Conservation (phyloP, 2,888 invertebrate genomes). For the Petrophora chlorosata region DNA sequence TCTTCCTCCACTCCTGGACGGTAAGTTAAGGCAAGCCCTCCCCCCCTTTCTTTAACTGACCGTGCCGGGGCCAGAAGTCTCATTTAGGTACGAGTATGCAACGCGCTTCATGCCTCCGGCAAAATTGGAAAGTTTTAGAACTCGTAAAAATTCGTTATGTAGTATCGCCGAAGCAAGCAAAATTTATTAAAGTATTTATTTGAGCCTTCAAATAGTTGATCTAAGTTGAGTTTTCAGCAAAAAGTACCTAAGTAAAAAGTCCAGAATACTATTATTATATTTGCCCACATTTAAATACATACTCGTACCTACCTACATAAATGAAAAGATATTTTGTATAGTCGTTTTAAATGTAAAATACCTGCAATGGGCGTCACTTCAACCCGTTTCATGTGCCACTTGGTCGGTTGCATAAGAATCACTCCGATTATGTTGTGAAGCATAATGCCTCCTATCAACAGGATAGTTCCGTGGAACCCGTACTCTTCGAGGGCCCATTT, state of each 20-base stretch:
- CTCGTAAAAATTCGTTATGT: background rate
- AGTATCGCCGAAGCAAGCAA: background rate
- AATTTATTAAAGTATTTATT: too few relatives aligned
- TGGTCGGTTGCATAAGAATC: constrained; percentile 86
- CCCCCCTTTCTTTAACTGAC: too few relatives aligned
- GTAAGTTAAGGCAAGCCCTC: too few relatives aligned
- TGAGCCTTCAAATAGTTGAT: too few relatives aligned
- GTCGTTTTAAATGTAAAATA: constrained; percentile 31
- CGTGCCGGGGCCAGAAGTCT: too few relatives aligned
- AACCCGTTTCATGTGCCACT: constrained; percentile 83
- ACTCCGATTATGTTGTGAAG: constrained; percentile 86
- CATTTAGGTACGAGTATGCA: too few relatives aligned
- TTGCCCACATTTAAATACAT: background rate
- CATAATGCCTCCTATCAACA: constrained; percentile 85
- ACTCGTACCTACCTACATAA: background rate
- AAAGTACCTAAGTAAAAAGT: background rate
- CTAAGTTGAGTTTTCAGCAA: too few relatives aligned
- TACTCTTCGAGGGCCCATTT: constrained; percentile 82
- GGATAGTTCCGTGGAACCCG: constrained; percentile 86
- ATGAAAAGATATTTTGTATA: background rate
- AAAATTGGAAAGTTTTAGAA: background rate
- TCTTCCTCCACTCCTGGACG: too few relatives aligned
- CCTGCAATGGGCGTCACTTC: constrained; percentile 39
- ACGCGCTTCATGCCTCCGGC: background rate
- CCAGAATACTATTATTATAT: too few relatives aligned